A percentile compares a stretch with the other conserved stretches of the same genome.
Evolutionary conservation across 2,797 vertebrate genomes (phyloP).

Genomic region (Discoglossus pictus): DNA sequence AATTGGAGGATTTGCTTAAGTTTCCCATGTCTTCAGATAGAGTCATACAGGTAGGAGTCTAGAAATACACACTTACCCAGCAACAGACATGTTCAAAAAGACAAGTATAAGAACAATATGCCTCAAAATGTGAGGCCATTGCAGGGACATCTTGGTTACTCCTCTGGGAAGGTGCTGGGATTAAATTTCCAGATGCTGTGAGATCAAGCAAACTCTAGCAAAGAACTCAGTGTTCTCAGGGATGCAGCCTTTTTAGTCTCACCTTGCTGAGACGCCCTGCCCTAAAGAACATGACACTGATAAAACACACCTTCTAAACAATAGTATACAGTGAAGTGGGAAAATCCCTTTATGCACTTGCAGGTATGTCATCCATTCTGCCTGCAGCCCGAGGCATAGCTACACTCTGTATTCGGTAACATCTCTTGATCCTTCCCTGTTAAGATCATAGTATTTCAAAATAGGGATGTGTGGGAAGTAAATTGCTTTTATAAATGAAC

Average conservation of each 20-base stretch:
- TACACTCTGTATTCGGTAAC: too few species aligned
- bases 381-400: not conserved
- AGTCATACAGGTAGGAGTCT: not conserved
- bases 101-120: not conserved
- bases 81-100: conserved; percentile 7
- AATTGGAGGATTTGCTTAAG: too few species aligned
- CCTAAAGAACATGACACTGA: conserved; percentile 25
- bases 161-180: not conserved
- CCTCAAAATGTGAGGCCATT: not conserved
- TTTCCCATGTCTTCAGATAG: too few species aligned
- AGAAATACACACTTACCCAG: conserved; percentile 22
- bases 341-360: conserved; percentile 9
- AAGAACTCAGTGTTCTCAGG: not conserved
- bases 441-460: too few species aligned
- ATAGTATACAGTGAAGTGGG: conserved; percentile 4
- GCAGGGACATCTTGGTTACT: conserved; percentile 13
- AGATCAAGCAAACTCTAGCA: not conserved
- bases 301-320: conserved; percentile 26
- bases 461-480: too few species aligned
- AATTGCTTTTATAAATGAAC: too few species aligned
- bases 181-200: not conserved
- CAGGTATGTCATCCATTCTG: not conserved
- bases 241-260: not conserved
- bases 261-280: conserved; percentile 3
- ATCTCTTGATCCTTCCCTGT: too few species aligned